Conservation (phyloP, 2,113 vertebrate genomes). For the Uria aalge region DNA sequence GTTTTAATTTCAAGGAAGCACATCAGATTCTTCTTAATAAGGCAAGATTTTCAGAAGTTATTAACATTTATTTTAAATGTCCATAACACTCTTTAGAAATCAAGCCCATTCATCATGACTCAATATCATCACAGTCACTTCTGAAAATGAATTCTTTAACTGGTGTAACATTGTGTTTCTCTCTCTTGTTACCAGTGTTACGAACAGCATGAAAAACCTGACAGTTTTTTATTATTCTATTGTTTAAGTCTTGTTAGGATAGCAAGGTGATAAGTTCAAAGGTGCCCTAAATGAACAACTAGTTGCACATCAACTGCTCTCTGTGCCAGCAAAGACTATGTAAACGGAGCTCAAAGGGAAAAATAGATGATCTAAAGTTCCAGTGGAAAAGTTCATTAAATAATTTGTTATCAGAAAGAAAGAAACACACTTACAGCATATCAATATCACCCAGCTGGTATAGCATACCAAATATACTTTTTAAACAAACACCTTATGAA, state of each 20-base stretch:
- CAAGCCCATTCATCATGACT: background rate
- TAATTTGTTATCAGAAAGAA: background rate
- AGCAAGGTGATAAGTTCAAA: background rate
- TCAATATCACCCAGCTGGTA: background rate
- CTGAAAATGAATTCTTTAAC: background rate
- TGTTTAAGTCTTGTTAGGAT: background rate
- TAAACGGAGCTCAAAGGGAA: background rate
- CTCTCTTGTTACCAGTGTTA: background rate
- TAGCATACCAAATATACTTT: background rate
- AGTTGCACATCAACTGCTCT: background rate
- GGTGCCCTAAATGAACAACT: background rate
- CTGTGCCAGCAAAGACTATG: background rate
- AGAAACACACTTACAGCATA: background rate
- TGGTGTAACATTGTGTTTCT: background rate
- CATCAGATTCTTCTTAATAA: background rate
- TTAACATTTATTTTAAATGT: background rate
- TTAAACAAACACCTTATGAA: background rate
- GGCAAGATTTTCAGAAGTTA: background rate
- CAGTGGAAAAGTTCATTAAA: background rate
- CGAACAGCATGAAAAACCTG: background rate
- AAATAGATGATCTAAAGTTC: background rate
- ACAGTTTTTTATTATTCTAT: background rate
- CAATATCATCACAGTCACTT: background rate
- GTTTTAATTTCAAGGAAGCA: background rate
- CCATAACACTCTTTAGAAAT: background rate